Percentiles rank a stretch among this genome's conserved stretches.
Evolutionary conservation across 2,113 vertebrate species (phyloP).

Genomic region (Gymnarchus niloticus): DNA sequence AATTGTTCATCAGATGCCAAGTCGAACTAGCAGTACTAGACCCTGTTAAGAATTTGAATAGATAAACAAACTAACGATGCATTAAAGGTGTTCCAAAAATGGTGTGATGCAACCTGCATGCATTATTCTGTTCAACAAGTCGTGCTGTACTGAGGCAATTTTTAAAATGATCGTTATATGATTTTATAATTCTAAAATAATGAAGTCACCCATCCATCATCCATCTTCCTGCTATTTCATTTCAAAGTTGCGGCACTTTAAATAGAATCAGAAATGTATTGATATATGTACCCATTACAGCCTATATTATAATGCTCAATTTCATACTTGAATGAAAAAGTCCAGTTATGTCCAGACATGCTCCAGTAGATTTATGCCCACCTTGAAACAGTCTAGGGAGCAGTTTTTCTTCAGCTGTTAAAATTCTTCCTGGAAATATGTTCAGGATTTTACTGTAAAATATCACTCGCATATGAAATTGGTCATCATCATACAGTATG

Average conservation of each 20-base stretch:
- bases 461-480: neutral
- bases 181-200: too few species aligned
- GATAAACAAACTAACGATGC: neutral
- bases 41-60: neutral
- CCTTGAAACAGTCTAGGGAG: neutral
- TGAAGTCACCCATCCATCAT: neutral
- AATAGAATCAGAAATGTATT: neutral
- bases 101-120: neutral
- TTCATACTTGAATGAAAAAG: neutral
- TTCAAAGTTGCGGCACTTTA: too few species aligned
- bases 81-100: neutral
- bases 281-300: too few species aligned
- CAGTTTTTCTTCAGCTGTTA: neutral
- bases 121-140: neutral
- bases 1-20: neutral
- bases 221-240: neutral
- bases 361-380: neutral
- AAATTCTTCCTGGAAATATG: neutral
- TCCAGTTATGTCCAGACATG: neutral
- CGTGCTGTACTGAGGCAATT: neutral
- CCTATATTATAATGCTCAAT: too few species aligned
- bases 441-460: neutral
- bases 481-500: neutral
- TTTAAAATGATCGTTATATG: neutral
- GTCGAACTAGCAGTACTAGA: neutral